phyloP scores from a whole-genome alignment of 2,113 vertebrate genomes.

The Antennarius striatus region DNA sequence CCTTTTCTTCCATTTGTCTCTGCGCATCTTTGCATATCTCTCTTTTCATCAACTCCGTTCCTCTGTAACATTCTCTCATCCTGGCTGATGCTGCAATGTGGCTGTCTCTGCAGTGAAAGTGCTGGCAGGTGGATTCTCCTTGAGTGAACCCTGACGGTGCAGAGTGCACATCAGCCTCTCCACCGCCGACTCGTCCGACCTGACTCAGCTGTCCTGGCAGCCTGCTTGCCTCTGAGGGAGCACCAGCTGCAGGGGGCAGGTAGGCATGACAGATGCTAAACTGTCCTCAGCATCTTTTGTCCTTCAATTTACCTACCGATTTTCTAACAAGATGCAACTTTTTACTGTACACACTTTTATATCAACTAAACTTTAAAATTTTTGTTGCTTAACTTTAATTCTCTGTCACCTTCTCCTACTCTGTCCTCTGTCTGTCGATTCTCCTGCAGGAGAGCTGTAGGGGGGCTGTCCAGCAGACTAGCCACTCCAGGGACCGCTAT shows the following conservation, averaged over 20 bases:
- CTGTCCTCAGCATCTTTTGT: slow-evolving; percentile 3
- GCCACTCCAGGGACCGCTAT: slow-evolving; percentile 8
- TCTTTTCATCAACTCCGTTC: slow-evolving; percentile 13
- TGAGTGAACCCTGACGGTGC: slow-evolving; percentile 75
- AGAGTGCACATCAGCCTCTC: slow-evolving; percentile 73
- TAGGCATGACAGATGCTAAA: slow-evolving; percentile 35
- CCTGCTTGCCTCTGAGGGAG: slow-evolving; percentile 39
- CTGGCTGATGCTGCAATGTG: slow-evolving; percentile 63
- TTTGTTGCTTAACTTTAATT: slow-evolving; percentile 18
- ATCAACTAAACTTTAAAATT: not conserved
- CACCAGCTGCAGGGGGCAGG: slow-evolving; percentile 56
- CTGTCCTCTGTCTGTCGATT: slow-evolving; percentile 53
- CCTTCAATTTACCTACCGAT: not conserved
- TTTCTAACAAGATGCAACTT: too few relatives aligned
- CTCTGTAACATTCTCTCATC: slow-evolving; percentile 48
- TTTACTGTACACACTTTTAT: too few relatives aligned
- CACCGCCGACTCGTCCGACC: slow-evolving; percentile 74
- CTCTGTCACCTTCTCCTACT: slow-evolving; percentile 3
- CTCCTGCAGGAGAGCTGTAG: slow-evolving; percentile 21
- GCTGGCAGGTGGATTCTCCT: slow-evolving; percentile 72
- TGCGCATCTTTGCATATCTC: slow-evolving; percentile 20
- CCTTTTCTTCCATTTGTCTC: slow-evolving; percentile 27
- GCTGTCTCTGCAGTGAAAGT: slow-evolving; percentile 73
- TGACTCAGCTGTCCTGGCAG: slow-evolving; percentile 71
- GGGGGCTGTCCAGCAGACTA: slow-evolving; percentile 22